Evolutionary conservation across 2,797 vertebrate species (phyloP), one percentile per base, ranked within the genome.

Genomic region (Lagodon rhomboides): DNA sequence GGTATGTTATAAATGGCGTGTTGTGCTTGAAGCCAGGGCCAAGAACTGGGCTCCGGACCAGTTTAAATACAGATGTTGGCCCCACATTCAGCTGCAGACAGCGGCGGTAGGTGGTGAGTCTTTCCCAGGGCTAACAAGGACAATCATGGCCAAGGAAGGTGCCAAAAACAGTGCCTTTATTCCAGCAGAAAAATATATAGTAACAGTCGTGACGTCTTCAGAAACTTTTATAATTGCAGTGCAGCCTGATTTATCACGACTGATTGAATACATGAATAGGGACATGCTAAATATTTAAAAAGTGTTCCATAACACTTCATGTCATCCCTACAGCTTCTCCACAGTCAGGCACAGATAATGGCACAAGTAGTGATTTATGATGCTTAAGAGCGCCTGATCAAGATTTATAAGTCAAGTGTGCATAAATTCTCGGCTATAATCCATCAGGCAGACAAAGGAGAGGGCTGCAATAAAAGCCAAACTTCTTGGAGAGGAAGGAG

Each of bases 381-480:
- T 83, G 77, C 83, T 87, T 80, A 88, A 90, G 82, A 89, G 84
- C 10, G 54, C 73, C 77, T 78, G 80, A 91, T 90, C 86, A 82
- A 90, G 89, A 92, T 92, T 92, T 90, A 92, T 91, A 89, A 87
- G 82, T 84, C 69, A 79, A 82, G 89, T 82, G 85, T 82, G 87
- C 89, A 91, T 94, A 91, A 89, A 92, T 90, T 83, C 72, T 85
- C 71, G 25, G 46, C 78, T 72, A 69, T 87, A 90, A 92, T 93
- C 89, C 86, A 89, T 92, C 92, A 91, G 81, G 30, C 77, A 89
- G 87, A 91, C 87, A 90, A 88, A 93, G 77, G 66, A 90, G 84
- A 88, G 83, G 71, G 69, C 75, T 82, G 85, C 87, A 93, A 91
- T 92, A 90, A 92, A 93, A 91, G 75, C 55, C 82, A 61, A 81